Conservation (phyloP, 2,113 vertebrate genomes). For the Mionectes macconnelli region DNA sequence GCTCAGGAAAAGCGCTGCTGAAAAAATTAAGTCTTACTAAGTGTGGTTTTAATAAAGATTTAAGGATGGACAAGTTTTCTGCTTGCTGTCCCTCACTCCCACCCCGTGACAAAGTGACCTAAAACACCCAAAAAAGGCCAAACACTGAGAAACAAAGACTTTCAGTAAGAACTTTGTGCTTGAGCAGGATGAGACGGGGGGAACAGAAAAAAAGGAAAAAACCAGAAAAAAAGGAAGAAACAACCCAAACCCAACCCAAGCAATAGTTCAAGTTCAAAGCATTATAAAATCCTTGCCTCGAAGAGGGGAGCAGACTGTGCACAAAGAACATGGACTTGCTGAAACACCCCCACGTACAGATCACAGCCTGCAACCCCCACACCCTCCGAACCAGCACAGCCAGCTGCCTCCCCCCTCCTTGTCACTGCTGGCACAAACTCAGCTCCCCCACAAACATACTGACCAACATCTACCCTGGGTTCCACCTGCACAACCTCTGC, state of each 20-base stretch:
- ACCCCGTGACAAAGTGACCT: neutral
- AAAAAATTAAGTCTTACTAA: neutral
- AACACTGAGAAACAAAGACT: neutral
- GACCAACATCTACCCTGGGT: neutral
- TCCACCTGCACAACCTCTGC: neutral
- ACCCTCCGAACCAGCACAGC: neutral
- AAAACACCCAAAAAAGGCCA: accelerated
- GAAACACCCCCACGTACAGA: neutral
- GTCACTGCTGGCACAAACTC: accelerated
- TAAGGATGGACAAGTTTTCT: neutral
- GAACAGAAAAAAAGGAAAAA: neutral
- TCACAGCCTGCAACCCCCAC: too few relatives aligned
- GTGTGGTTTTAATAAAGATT: neutral
- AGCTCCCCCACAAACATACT: accelerated
- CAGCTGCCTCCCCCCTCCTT: neutral
- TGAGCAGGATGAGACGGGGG: too few relatives aligned
- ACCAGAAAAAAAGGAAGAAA: neutral
- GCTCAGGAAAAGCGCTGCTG: neutral
- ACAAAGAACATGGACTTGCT: neutral
- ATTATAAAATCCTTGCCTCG: neutral
- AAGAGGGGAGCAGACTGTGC: neutral
- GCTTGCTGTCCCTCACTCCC: too few relatives aligned
- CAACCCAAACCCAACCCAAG: neutral
- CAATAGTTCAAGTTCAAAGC: neutral
- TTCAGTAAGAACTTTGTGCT: neutral